phyloP scores from a whole-genome alignment of 1,140 invertebrate species.

The Pseudomyrmex cubaensis region DNA sequence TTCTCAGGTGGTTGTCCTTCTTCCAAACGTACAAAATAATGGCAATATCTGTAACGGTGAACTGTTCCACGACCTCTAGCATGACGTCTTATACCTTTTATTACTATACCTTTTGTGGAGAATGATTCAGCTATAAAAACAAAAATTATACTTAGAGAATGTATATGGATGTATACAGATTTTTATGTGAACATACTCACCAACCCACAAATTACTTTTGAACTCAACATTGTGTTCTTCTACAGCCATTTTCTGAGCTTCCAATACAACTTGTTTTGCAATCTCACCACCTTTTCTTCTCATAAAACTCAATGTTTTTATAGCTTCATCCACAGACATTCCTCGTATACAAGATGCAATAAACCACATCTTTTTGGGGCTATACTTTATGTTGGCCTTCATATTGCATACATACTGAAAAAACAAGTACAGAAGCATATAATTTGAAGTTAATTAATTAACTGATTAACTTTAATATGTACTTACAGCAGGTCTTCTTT shows the following conservation, averaged over 20 bases:
- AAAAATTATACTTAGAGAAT: not conserved
- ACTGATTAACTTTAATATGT: conserved; percentile 31
- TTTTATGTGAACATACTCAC: conserved; percentile 86
- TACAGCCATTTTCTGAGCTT: conserved; percentile 95
- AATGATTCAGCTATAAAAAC: conserved; percentile 93
- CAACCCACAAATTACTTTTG: conserved; percentile 98
- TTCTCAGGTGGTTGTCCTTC: conserved; percentile 96
- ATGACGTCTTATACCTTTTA: conserved; percentile 95
- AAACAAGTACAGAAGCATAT: conserved; percentile 74
- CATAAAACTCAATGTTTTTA: conserved; percentile 95
- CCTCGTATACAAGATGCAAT: conserved; percentile 94
- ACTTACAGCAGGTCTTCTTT: conserved; percentile 92
- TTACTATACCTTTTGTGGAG: conserved; percentile 89
- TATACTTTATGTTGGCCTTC: conserved; percentile 94
- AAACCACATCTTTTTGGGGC: conserved; percentile 97
- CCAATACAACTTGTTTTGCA: conserved; percentile 92
- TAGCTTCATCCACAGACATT: conserved; percentile 96
- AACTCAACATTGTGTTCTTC: conserved; percentile 97
- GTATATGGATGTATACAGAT: not conserved
- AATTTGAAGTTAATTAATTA: conserved; percentile 4
- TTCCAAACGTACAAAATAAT: conserved; percentile 96
- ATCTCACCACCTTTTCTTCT: conserved; percentile 93
- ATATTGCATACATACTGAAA: conserved; percentile 94
- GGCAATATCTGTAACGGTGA: conserved; percentile 92
- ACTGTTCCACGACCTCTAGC: conserved; percentile 89